Conservation (phyloP, 2,888 invertebrate species). For the Panopea generosa region DNA sequence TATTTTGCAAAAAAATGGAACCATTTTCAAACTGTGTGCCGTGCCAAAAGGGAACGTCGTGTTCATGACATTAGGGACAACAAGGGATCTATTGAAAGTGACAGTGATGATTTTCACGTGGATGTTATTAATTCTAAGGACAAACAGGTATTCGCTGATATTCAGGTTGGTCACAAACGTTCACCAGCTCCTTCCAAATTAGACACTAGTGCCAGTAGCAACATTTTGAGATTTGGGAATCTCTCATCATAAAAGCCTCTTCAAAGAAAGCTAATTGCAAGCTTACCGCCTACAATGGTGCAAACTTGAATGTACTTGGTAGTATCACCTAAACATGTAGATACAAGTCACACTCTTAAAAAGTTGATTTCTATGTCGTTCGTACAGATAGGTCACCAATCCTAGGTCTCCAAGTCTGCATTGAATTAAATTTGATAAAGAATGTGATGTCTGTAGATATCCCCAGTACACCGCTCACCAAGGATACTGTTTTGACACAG, state of each 20-base stretch:
- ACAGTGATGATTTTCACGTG: neutral
- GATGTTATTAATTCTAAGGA: neutral
- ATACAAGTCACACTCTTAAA: neutral
- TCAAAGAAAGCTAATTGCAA: too few species aligned
- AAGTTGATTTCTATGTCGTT: conserved; percentile 10
- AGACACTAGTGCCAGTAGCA: conserved; percentile 8
- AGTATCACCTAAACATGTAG: neutral
- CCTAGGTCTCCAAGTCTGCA: conserved; percentile 24
- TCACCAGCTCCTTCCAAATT: neutral
- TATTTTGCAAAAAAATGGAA: conserved; percentile 14
- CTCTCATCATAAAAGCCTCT: neutral
- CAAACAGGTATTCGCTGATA: conserved; percentile 11
- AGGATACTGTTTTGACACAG: conserved; percentile 30
- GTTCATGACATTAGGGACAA: neutral
- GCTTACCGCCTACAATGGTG: too few species aligned
- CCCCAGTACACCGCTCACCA: neutral
- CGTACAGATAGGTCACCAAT: conserved; percentile 17
- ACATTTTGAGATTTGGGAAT: conserved; percentile 7
- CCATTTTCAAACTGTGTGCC: conserved; percentile 6
- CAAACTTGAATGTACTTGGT: too few species aligned
- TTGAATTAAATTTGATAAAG: conserved; percentile 28
- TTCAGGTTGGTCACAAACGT: conserved; percentile 3
- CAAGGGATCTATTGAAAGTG: neutral
- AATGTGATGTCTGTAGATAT: conserved; percentile 5
- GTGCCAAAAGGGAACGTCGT: too few species aligned